Conservation (phyloP, 2,888 invertebrate genomes). For the Thelaira solivaga region DNA sequence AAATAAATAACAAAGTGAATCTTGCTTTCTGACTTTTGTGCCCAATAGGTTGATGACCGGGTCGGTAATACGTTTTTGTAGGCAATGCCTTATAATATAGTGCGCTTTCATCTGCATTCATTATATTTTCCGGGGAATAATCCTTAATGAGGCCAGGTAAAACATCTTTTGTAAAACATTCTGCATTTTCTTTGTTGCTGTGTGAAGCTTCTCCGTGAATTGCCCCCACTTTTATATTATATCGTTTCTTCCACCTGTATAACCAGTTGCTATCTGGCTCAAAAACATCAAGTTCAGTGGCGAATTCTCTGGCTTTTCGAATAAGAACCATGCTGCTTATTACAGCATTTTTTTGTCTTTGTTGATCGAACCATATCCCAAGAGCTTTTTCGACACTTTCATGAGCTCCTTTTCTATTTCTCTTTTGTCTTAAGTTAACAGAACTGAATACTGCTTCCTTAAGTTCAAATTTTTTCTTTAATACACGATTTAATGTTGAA, state of each 20-base stretch:
- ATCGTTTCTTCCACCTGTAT: conserved; percentile 46
- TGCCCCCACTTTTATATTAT: conserved; percentile 33
- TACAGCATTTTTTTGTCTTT: conserved; percentile 18
- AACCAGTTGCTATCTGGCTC: conserved; percentile 36
- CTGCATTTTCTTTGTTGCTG: background rate
- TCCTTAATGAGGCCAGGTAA: conserved; percentile 16
- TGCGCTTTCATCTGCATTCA: conserved; percentile 56
- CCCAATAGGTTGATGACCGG: conserved; percentile 24
- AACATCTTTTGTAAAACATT: background rate
- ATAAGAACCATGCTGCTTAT: conserved; percentile 16
- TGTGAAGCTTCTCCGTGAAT: conserved; percentile 22
- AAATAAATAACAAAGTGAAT: conserved; percentile 55
- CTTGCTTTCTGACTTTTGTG: conserved; percentile 39
- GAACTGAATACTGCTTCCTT: background rate
- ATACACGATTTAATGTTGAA: conserved; percentile 29
- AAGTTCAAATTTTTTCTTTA: conserved; percentile 21
- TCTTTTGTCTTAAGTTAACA: background rate
- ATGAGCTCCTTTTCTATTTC: conserved; percentile 17
- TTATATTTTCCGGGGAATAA: conserved; percentile 40
- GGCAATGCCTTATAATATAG: conserved; percentile 61
- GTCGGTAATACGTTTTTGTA: conserved; percentile 36
- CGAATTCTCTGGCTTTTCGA: conserved; percentile 40
- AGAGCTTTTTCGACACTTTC: conserved; percentile 41
- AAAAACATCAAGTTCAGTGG: conserved; percentile 22
- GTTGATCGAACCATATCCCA: conserved; percentile 40